These are phyloP conservation scores for Cetonia aurata DNA, from an alignment of 2,888 invertebrate species.

Conservation along the genomic window DNA sequence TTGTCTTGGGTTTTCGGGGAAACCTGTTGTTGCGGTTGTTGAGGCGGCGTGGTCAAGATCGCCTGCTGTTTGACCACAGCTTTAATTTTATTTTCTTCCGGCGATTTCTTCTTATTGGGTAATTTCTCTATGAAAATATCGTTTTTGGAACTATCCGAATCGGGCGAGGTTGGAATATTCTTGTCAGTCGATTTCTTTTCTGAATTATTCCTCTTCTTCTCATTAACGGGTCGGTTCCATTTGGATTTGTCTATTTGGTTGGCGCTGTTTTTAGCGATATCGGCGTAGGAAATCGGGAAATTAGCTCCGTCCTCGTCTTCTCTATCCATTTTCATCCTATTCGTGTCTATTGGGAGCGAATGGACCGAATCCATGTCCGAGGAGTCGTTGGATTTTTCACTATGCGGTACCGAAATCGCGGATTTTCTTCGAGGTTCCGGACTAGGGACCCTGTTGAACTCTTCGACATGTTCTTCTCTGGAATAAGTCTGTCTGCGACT, in stretches of 20 bases:
- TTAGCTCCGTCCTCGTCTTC: constrained; percentile 43
- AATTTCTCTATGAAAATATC: constrained; percentile 30
- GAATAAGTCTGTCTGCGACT: constrained; percentile 43
- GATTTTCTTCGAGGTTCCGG: constrained; percentile 71
- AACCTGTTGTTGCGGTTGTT: constrained; percentile 23
- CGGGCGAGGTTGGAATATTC: constrained; percentile 25
- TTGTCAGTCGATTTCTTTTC: constrained; percentile 24
- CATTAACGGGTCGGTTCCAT: constrained; percentile 16
- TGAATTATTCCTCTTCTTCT: constrained; percentile 17
- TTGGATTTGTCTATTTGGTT: constrained; percentile 32
- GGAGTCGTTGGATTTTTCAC: constrained; percentile 85
- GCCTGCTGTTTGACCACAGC: constrained; percentile 22
- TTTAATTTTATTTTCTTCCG: constrained; percentile 25
- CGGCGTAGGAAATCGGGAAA: constrained; percentile 78
- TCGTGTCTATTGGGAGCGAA: constrained; percentile 77
- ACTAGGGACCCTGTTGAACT: constrained; percentile 53
- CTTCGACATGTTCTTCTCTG: constrained; percentile 47
- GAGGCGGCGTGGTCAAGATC: constrained; percentile 12
- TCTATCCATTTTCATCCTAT: constrained; percentile 35
- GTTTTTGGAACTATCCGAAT: constrained; percentile 25
- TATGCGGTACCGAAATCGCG: constrained; percentile 84
- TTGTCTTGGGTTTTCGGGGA: constrained; percentile 34
- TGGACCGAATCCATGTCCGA: constrained; percentile 88
- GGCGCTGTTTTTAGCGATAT: constrained; percentile 76
- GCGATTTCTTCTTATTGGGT: constrained; percentile 26